Conservation (phyloP, 2,797 vertebrate species). For the Characodon lateralis region DNA sequence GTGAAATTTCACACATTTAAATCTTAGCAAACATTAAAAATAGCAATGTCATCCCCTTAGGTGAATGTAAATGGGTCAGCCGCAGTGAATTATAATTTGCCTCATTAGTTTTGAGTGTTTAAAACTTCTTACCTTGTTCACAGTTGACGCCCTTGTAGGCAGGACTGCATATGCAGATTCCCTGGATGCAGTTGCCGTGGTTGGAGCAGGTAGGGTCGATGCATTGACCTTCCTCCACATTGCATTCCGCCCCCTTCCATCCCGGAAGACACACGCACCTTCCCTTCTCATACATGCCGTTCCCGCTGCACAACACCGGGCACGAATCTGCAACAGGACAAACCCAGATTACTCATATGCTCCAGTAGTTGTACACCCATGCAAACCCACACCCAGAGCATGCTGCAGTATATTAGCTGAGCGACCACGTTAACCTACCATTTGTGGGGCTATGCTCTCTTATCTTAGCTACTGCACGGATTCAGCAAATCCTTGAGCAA, state of each 20-base stretch:
- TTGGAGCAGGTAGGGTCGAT: constrained; percentile 95
- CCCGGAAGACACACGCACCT: constrained; percentile 90
- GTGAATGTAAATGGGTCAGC: constrained; percentile 3
- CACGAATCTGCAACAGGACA: constrained; percentile 87
- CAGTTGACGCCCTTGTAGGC: constrained; percentile 95
- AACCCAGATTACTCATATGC: constrained; percentile 50
- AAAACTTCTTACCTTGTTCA: constrained; percentile 86
- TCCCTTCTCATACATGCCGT: constrained; percentile 93
- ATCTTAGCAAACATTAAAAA: background rate
- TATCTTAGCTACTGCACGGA: constrained; percentile 70
- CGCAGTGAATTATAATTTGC: background rate
- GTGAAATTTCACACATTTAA: background rate
- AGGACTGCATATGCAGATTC: constrained; percentile 90
- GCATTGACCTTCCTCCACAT: constrained; percentile 93
- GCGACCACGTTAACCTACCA: constrained; percentile 67
- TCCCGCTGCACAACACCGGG: constrained; percentile 93
- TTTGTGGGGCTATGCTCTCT: constrained; percentile 73
- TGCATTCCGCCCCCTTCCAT: constrained; percentile 95
- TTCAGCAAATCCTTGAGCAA: constrained; percentile 78
- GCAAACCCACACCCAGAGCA: constrained; percentile 30
- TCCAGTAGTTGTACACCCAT: constrained; percentile 12
- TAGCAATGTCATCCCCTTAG: background rate
- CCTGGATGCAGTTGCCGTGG: constrained; percentile 93
- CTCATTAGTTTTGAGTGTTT: background rate
- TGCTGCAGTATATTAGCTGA: constrained; percentile 73